These are phyloP conservation scores for Macaca mulatta DNA, from an alignment of 2,113 vertebrate species.

Conservation along the genomic window DNA sequence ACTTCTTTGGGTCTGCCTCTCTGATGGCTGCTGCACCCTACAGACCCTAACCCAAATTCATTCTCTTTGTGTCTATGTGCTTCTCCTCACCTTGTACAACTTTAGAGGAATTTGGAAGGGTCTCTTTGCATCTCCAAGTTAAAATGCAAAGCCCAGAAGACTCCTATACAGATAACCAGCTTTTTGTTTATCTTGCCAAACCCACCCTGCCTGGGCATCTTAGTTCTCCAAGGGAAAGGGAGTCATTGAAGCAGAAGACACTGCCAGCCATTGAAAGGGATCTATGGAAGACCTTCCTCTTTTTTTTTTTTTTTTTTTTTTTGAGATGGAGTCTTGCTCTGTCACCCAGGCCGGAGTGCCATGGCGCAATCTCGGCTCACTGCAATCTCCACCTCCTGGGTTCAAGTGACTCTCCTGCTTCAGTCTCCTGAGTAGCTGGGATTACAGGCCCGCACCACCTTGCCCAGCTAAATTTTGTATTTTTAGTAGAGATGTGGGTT, in stretches of 20 bases:
- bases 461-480: no score
- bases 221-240: not conserved
- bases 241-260: not conserved
- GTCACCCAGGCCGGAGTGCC: no score
- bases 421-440: no score
- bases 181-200: not conserved
- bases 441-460: rapidly evolving
- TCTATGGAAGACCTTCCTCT: not conserved
- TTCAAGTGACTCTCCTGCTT: no score
- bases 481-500: no score
- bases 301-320: no score
- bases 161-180: not conserved
- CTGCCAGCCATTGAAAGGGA: not conserved
- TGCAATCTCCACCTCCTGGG: no score
- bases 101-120: not conserved
- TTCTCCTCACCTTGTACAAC: not conserved
- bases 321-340: no score
- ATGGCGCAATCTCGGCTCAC: rapidly evolving
- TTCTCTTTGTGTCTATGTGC: rapidly evolving
- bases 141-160: not conserved
- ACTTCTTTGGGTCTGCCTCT: not conserved
- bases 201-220: not conserved
- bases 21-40: not conserved
- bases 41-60: not conserved
- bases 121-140: not conserved